Evolutionary conservation across 1,140 invertebrate genomes (phyloP).

Genomic region (Papilio dardanus): DNA sequence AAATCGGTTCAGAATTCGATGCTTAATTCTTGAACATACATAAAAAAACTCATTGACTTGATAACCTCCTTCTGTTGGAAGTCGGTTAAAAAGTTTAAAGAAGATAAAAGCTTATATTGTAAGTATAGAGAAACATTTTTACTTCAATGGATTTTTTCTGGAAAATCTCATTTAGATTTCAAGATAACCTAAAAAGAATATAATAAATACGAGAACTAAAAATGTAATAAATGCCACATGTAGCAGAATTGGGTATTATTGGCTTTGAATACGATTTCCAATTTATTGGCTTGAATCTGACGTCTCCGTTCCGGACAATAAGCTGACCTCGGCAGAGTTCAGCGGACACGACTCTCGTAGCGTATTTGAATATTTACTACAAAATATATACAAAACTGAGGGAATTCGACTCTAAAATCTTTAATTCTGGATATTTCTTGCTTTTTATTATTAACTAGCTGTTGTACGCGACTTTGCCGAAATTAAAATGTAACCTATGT

Average conservation of each 20-base stretch:
- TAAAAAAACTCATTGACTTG: too few species aligned
- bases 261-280: slow-evolving; percentile 19
- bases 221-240: background rate
- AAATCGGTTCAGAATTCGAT: too few species aligned
- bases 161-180: too few species aligned
- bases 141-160: too few species aligned
- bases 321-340: slow-evolving; percentile 10
- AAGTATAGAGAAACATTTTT: too few species aligned
- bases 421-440: background rate
- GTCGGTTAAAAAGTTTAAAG: too few species aligned
- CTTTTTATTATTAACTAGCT: too few species aligned
- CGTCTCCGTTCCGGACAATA: slow-evolving; percentile 13
- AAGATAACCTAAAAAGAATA: background rate
- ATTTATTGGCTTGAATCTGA: slow-evolving; percentile 19
- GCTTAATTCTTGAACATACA: too few species aligned
- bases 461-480: too few species aligned
- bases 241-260: background rate
- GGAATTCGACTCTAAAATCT: background rate
- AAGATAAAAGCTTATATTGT: too few species aligned
- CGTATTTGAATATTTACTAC: slow-evolving; percentile 7
- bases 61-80: too few species aligned
- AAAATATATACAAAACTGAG: background rate
- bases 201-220: background rate
- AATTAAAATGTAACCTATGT: too few species aligned
- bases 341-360: background rate